Evolutionary conservation across 2,113 vertebrate genomes (phyloP), one percentile per base, ranked within the genome.

Genomic region (Nicator chloris): DNA sequence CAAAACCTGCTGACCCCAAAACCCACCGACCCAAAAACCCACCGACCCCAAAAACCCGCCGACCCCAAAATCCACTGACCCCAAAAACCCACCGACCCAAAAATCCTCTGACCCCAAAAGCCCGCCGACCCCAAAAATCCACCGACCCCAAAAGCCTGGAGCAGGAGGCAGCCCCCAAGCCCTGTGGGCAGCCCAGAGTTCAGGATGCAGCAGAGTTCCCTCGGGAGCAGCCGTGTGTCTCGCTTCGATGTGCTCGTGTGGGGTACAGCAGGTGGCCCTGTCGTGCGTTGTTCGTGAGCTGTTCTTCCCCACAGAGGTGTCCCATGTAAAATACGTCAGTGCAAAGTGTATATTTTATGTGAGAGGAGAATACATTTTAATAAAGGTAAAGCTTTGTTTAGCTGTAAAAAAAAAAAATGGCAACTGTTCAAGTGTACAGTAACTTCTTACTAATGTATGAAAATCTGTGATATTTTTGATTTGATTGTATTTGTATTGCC

Each of bases 371-470:
- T 95, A 94, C 90, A 96, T 97, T 97, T 97, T 97, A 96, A 92
- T 97, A 98, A 98, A 96, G 77, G 65, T 97, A 95, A 97, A 97
- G 87, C 82, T 97, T 95, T 96, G 93, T 97, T 90, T 95, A 95
- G 93, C 80, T 97, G 90, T 92, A 97, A 97, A 96, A 42, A 42
- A 42, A 53, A 19, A 97, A 98, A 96, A 89, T 95, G 88, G 79
- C 94, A 96, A 95, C 93, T 95, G 92, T 96, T 96, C 86, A 86
- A 97, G 97, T 97, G 96, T 97, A 97, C 97, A 98, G 97, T 97
- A 97, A 96, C 96, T 98, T 97, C 96, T 96, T 97, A 97, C 97
- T 97, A 97, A 97, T 96, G 90, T 96, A 97, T 90, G 96, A 97
- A 97, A 95, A 97, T 94, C 82, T 97, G 82, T 95, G 92, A 95